Conservation (phyloP, 2,113 vertebrate species). For the Melanerpes aurifrons region DNA sequence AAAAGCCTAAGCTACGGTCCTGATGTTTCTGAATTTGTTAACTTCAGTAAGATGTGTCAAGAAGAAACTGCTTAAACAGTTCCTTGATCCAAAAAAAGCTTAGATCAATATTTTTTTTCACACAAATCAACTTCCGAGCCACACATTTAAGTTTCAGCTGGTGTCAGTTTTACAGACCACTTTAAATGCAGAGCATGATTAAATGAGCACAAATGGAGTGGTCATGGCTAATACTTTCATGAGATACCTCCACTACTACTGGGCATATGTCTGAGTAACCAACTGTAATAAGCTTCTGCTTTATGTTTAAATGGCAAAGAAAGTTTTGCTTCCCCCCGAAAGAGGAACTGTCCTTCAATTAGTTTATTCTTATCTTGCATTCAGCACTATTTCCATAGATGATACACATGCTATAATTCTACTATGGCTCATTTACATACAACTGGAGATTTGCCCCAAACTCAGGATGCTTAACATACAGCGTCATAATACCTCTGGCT, state of each 20-base stretch:
- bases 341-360: neutral
- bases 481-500: neutral
- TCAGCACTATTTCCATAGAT: neutral
- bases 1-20: neutral
- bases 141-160: neutral
- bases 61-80: neutral
- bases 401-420: neutral
- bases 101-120: neutral
- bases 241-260: neutral
- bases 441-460: neutral
- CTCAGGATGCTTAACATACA: too few species aligned
- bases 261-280: neutral
- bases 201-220: neutral
- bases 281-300: neutral
- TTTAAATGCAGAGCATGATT: neutral
- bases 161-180: neutral
- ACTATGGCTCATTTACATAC: rapidly evolving
- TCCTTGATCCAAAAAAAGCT: neutral
- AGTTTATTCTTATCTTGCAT: neutral
- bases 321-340: neutral
- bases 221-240: neutral
- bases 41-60: neutral
- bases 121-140: neutral
- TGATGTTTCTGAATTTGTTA: neutral
- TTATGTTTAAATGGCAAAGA: neutral